These are phyloP conservation scores for Gasteruption jaculator DNA, from an alignment of 2,888 invertebrate species.

Conservation along the genomic window DNA sequence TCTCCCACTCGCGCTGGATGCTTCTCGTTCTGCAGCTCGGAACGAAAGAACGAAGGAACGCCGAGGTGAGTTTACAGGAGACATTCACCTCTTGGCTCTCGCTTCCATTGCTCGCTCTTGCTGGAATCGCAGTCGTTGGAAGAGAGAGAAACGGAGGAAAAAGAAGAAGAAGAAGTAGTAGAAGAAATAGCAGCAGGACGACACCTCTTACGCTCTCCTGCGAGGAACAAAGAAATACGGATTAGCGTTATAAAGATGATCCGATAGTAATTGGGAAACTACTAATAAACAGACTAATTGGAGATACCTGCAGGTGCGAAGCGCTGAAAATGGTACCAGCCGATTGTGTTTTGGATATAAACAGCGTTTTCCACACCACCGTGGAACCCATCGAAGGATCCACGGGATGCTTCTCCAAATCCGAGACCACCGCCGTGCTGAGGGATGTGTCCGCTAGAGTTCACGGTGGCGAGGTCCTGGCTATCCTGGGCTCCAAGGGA, in stretches of 20 bases:
- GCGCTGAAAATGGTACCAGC: conserved; percentile 66
- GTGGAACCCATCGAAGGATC: conserved; percentile 41
- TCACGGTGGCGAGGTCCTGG: conserved; percentile 89
- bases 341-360: conserved; percentile 82
- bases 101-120: no score
- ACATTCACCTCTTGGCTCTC: no score
- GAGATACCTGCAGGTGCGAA: no score
- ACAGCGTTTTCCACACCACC: conserved; percentile 76
- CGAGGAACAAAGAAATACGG: neutral
- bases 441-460: conserved; percentile 90
- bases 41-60: neutral
- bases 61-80: neutral
- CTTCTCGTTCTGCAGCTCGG: neutral
- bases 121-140: no score
- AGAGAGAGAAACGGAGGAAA: no score
- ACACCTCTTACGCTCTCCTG: neutral
- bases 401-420: conserved; percentile 37
- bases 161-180: neutral
- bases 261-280: no score
- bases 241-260: neutral
- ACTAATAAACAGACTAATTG: no score
- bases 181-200: neutral
- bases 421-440: conserved; percentile 63
- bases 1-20: no score
- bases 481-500: conserved; percentile 91